Conservation (phyloP, 1,140 invertebrate species). For the Caenorhabditis briggsae region DNA sequence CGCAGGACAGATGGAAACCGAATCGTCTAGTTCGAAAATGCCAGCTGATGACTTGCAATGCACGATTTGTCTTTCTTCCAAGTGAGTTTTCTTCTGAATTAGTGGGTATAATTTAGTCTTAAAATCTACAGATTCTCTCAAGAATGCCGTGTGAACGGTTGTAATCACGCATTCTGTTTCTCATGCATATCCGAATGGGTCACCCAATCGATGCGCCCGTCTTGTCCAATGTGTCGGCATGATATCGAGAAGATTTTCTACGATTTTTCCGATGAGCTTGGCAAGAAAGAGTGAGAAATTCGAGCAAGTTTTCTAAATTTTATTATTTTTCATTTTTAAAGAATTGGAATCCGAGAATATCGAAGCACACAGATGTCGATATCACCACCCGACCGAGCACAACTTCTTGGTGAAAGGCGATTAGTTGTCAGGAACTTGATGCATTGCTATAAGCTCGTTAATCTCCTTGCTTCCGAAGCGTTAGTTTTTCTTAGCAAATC, state of each 20-base stretch:
- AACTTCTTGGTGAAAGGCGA: constrained; percentile 10
- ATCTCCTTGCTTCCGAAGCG: neutral
- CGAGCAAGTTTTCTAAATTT: neutral
- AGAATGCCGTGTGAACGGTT: neutral
- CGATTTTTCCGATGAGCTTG: neutral
- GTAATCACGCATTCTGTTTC: constrained; percentile 43
- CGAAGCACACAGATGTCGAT: constrained; percentile 30
- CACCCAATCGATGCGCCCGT: constrained; percentile 24
- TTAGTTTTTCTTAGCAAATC: neutral
- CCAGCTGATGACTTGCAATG: constrained; percentile 1
- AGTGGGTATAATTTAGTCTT: too few species aligned
- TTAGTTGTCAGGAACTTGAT: constrained; percentile 30
- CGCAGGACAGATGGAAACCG: neutral
- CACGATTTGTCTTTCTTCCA: constrained; percentile 1
- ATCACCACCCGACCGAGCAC: neutral
- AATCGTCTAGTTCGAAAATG: neutral
- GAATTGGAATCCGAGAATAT: constrained; percentile 17
- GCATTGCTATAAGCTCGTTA: constrained; percentile 3
- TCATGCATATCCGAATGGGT: constrained; percentile 28
- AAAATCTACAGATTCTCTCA: neutral
- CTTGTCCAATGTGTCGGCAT: constrained; percentile 26
- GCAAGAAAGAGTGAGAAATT: constrained; percentile 4
- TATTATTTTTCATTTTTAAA: neutral
- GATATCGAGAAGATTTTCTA: constrained; percentile 13
- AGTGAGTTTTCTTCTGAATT: neutral